Conservation (phyloP, 1,140 invertebrate species). For the Conus ventricosus region DNA sequence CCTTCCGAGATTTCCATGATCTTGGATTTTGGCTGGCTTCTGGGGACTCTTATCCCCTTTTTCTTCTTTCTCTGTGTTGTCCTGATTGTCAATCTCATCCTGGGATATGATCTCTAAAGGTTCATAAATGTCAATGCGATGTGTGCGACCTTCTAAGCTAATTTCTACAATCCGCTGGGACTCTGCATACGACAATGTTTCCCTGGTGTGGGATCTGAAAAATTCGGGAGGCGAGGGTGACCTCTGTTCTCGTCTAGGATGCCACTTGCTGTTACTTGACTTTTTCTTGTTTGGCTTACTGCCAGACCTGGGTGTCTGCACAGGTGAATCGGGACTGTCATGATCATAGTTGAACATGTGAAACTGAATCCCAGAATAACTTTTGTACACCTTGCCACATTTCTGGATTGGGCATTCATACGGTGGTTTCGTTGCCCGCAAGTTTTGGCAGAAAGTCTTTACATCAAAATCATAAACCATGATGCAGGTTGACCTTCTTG, state of each 20-base stretch:
- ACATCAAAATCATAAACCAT: slow-evolving; percentile 90
- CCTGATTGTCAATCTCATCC: slow-evolving; percentile 73
- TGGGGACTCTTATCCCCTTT: slow-evolving; percentile 68
- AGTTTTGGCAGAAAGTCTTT: slow-evolving; percentile 87
- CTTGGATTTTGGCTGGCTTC: slow-evolving; percentile 55
- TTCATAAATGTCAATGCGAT: slow-evolving; percentile 77
- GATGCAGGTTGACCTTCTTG: slow-evolving; percentile 28
- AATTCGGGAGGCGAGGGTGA: slow-evolving; percentile 74
- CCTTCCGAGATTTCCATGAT: slow-evolving; percentile 67
- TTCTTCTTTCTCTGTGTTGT: slow-evolving; percentile 73
- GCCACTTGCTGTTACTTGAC: slow-evolving; percentile 53
- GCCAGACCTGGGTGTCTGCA: slow-evolving; percentile 49
- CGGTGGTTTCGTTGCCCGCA: slow-evolving; percentile 86
- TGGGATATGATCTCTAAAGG: slow-evolving; percentile 75
- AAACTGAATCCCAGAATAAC: slow-evolving; percentile 88
- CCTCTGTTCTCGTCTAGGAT: slow-evolving; percentile 65
- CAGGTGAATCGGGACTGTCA: slow-evolving; percentile 76
- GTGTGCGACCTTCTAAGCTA: slow-evolving; percentile 83
- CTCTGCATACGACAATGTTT: slow-evolving; percentile 83
- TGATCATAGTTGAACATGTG: slow-evolving; percentile 90
- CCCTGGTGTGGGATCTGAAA: slow-evolving; percentile 61
- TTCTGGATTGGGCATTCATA: slow-evolving; percentile 89
- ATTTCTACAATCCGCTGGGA: slow-evolving; percentile 89
- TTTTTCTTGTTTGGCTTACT: slow-evolving; percentile 61
- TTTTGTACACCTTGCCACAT: slow-evolving; percentile 90